phyloP scores from a whole-genome alignment of 2,113 vertebrate genomes.

The Pagrus major region DNA sequence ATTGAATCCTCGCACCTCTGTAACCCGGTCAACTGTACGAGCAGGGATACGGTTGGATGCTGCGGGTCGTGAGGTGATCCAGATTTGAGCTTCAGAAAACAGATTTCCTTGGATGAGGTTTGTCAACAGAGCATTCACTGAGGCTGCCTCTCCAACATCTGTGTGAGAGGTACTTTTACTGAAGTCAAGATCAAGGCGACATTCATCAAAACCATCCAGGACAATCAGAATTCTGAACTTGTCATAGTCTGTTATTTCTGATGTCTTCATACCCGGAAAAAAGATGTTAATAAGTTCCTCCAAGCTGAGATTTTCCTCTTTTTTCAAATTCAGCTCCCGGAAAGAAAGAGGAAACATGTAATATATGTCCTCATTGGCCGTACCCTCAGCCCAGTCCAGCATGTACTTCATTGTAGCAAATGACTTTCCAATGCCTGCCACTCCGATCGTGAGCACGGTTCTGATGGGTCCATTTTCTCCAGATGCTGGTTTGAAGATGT shows the following conservation, averaged over 20 bases:
- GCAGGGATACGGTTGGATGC: conserved; percentile 42
- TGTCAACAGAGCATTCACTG: conserved; percentile 23
- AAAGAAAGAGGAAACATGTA: conserved; percentile 52
- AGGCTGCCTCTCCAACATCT: background rate
- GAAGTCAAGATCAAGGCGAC: background rate
- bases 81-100: conserved; percentile 45
- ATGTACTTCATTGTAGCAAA: conserved; percentile 66
- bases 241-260: conserved; percentile 53
- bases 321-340: conserved; percentile 61
- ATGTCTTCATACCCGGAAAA: conserved; percentile 51
- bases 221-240: conserved; percentile 31
- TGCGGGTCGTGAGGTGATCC: conserved; percentile 65
- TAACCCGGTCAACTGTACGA: conserved; percentile 43
- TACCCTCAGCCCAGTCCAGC: conserved; percentile 68
- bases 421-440: conserved; percentile 66
- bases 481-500: conserved; percentile 34
- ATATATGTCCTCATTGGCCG: background rate
- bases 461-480: background rate
- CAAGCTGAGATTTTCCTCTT: conserved; percentile 1
- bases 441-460: conserved; percentile 58
- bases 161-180: rapidly evolving
- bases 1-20: conserved; percentile 68
- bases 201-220: conserved; percentile 73
- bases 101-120: conserved; percentile 60
- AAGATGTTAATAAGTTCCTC: background rate